A percentile compares a stretch with the other conserved stretches of the same genome.
Conservation (phyloP, 2,888 invertebrate genomes). For the Hipparchia semele region DNA sequence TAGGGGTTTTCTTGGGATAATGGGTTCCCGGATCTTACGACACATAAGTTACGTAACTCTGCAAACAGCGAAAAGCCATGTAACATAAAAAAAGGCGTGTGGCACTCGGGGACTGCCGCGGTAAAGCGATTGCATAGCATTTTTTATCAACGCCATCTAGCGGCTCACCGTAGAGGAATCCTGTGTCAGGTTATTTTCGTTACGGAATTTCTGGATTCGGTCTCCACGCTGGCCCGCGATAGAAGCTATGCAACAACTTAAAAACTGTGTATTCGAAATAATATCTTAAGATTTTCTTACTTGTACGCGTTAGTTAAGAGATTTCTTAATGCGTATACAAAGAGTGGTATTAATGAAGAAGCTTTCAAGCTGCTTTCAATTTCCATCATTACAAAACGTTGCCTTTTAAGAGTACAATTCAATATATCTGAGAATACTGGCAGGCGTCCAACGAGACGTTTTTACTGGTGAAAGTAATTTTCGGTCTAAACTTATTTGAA, state of each 20-base stretch:
- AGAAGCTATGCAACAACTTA: no score
- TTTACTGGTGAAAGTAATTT: slow-evolving; percentile 43
- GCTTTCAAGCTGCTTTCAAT: slow-evolving; percentile 14
- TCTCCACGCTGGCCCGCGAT: no score
- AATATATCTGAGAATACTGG: slow-evolving; percentile 51
- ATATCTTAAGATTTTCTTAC: not conserved
- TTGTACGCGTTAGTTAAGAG: not conserved
- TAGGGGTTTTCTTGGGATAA: no score
- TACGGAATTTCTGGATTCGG: no score
- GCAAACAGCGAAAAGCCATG: not conserved
- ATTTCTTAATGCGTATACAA: not conserved
- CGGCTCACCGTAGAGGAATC: no score
- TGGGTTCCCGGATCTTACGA: no score
- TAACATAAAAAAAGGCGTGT: not conserved
- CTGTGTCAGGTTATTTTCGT: no score
- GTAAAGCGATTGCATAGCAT: no score
- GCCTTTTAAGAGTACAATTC: slow-evolving; percentile 32
- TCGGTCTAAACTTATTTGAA: slow-evolving; percentile 35
- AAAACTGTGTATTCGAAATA: not conserved
- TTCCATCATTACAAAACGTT: slow-evolving; percentile 23
- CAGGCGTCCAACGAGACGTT: slow-evolving; percentile 47
- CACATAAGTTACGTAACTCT: not conserved
- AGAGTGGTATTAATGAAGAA: not conserved
- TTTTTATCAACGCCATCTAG: no score
- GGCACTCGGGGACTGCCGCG: no score